phyloP scores from a whole-genome alignment of 2,113 vertebrate species.

The Lipophrys pholis region DNA sequence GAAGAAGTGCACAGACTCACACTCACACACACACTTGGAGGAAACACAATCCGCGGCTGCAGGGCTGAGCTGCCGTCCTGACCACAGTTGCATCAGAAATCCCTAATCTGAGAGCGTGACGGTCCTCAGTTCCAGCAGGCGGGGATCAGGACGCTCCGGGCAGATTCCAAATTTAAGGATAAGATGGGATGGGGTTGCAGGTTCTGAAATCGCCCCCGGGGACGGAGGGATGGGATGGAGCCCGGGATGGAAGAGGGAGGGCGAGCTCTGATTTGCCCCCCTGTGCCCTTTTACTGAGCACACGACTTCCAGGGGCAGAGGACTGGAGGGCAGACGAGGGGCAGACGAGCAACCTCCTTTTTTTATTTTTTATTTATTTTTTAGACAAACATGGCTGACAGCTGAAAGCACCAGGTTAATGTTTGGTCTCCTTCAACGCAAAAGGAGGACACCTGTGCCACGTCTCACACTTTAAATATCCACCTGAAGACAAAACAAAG shows the following conservation, averaged over 20 bases:
- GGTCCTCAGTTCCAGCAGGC: constrained; percentile 71
- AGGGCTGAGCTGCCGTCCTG: constrained; percentile 70
- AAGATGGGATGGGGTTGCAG: constrained; percentile 67
- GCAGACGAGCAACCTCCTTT: not conserved
- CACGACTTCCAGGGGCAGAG: constrained; percentile 21
- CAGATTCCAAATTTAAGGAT: constrained; percentile 75
- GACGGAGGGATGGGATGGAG: constrained; percentile 42
- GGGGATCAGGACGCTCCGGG: constrained; percentile 69
- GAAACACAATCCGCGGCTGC: constrained; percentile 58
- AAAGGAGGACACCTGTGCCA: too few species aligned
- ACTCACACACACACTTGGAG: constrained; percentile 21
- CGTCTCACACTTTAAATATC: too few species aligned
- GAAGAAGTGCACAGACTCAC: constrained; percentile 21
- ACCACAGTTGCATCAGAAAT: constrained; percentile 69
- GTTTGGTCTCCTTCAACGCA: too few species aligned
- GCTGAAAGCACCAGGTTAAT: too few species aligned
- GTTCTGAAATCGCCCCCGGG: constrained; percentile 56
- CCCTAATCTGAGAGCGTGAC: constrained; percentile 78
- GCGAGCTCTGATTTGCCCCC: constrained; percentile 23
- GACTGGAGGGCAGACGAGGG: not conserved
- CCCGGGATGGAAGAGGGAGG: constrained; percentile 2
- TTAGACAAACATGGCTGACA: too few species aligned
- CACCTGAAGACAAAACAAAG: too few species aligned
- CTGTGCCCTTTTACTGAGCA: constrained; percentile 14
- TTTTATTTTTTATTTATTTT: constrained; percentile 9